Evolutionary conservation across 2,797 vertebrate genomes (phyloP).

Genomic region (Microcaecilia unicolor): DNA sequence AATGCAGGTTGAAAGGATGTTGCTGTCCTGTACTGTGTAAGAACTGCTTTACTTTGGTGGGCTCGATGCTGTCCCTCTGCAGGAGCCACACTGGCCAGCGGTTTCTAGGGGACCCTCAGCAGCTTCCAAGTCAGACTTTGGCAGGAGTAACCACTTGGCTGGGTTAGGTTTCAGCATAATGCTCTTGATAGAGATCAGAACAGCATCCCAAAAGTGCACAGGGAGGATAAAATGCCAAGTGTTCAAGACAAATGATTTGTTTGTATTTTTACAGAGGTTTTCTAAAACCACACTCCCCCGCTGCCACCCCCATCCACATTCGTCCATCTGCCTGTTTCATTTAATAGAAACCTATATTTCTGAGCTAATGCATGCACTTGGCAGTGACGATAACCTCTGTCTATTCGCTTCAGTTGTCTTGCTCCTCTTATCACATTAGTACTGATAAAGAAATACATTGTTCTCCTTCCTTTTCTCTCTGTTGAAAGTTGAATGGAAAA

Average conservation of each 20-base stretch:
- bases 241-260: slow-evolving; percentile 53
- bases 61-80: not conserved
- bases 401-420: slow-evolving; percentile 34
- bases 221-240: slow-evolving; percentile 44
- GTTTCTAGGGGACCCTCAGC: not conserved
- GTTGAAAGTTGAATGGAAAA: too few relatives aligned
- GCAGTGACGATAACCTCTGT: slow-evolving; percentile 38
- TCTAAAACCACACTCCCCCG: slow-evolving; percentile 48
- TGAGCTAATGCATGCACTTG: slow-evolving; percentile 39
- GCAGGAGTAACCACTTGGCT: slow-evolving; percentile 21
- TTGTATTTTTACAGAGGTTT: slow-evolving; percentile 60
- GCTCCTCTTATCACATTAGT: slow-evolving; percentile 48
- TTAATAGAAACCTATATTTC: slow-evolving; percentile 48
- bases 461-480: too few relatives aligned
- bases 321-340: slow-evolving; percentile 22
- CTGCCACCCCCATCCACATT: slow-evolving; percentile 28
- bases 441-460: slow-evolving; percentile 51
- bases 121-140: slow-evolving; percentile 12
- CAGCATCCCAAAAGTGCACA: slow-evolving; percentile 48
- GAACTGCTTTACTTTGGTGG: not conserved
- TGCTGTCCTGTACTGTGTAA: not conserved
- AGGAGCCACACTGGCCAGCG: not conserved
- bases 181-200: slow-evolving; percentile 34
- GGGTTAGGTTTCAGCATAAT: slow-evolving; percentile 51
- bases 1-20: not conserved